Conservation (phyloP, 2,113 vertebrate genomes). For the human region DNA sequence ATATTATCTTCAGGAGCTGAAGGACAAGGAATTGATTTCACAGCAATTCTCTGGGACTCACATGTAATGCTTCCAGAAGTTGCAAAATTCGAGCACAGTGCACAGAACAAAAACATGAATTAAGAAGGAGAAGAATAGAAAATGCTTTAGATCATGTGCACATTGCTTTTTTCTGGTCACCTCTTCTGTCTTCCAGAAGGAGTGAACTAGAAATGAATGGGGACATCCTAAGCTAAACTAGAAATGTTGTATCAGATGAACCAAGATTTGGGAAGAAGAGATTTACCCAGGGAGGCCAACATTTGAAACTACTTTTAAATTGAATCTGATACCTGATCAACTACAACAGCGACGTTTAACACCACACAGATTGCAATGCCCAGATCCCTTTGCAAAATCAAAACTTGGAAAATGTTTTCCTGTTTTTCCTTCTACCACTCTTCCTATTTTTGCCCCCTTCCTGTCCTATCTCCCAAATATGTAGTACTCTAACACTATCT, state of each 20-base stretch:
- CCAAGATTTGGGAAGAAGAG: neutral
- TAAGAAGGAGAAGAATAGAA: neutral
- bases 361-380: neutral
- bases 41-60: neutral
- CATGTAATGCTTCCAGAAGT: neutral
- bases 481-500: neutral
- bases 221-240: slow-evolving; percentile 5
- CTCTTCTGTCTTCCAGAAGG: neutral
- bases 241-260: neutral
- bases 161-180: neutral
- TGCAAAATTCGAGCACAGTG: neutral
- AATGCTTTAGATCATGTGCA: neutral
- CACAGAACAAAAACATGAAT: neutral
- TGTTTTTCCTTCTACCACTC: neutral
- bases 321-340: neutral
- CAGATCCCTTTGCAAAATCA: neutral
- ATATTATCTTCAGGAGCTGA: neutral
- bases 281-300: neutral
- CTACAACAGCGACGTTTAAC: neutral
- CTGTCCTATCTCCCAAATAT: neutral
- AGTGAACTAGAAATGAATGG: neutral
- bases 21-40: neutral
- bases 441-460: neutral
- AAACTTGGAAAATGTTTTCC: neutral
- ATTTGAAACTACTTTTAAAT: slow-evolving; percentile 14